phyloP scores from a whole-genome alignment of 2,888 invertebrate genomes.

The Eristalis pertinax region DNA sequence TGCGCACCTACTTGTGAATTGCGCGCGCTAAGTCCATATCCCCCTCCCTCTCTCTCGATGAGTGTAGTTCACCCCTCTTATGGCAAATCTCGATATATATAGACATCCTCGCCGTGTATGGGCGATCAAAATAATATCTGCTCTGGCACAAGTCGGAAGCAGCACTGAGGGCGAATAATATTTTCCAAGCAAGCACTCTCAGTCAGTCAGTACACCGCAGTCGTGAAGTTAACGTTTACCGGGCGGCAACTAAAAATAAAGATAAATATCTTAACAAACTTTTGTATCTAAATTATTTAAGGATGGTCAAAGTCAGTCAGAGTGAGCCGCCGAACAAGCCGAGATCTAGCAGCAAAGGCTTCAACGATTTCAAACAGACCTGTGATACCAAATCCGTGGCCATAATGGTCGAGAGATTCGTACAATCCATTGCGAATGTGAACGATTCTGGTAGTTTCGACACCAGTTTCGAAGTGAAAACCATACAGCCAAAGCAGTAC shows the following conservation, averaged over 20 bases:
- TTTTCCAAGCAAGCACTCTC: conserved; percentile 13
- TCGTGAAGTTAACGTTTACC: conserved; percentile 40
- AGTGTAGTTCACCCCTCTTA: conserved; percentile 26
- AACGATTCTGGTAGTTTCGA: conserved; percentile 81
- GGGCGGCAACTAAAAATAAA: not conserved
- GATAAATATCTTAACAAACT: conserved; percentile 2
- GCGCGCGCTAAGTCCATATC: conserved; percentile 2
- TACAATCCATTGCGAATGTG: conserved; percentile 78
- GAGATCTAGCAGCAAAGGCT: conserved; percentile 15
- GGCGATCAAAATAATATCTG: conserved; percentile 63
- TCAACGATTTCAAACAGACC: conserved; percentile 33
- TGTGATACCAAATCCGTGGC: conserved; percentile 63
- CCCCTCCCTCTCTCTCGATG: conserved; percentile 32
- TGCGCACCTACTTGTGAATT: conserved; percentile 53
- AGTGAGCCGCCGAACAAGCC: conserved; percentile 20
- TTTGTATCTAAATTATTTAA: conserved; percentile 31
- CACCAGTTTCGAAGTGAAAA: conserved; percentile 80
- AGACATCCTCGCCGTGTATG: conserved; percentile 53
- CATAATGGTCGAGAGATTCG: conserved; percentile 79
- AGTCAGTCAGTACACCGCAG: conserved; percentile 65
- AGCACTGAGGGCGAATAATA: not conserved
- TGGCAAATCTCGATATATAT: conserved; percentile 60
- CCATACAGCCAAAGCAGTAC: conserved; percentile 75
- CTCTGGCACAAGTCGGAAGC: conserved; percentile 52
- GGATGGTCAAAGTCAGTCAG: conserved; percentile 61